A percentile compares a stretch with the other conserved stretches of the same genome.
These are phyloP conservation scores for Dryas iulia DNA, from an alignment of 1,140 invertebrate genomes.

Conservation along the genomic window DNA sequence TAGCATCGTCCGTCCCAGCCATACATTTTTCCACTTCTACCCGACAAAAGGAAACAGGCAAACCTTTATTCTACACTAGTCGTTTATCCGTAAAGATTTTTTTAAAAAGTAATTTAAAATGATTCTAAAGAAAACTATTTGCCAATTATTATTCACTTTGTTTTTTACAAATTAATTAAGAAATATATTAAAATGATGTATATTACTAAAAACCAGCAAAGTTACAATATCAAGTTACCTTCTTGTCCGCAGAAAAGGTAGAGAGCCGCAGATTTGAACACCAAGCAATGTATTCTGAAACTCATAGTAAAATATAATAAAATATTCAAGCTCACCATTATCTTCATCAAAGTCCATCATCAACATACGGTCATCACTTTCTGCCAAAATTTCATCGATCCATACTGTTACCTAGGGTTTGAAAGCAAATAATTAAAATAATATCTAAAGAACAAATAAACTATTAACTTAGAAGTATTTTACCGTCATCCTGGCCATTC, in stretches of 20 bases:
- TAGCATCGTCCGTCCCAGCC: slow-evolving; percentile 15
- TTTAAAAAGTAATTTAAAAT: not conserved
- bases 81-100: not conserved
- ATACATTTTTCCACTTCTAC: slow-evolving; percentile 57
- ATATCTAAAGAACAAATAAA: too few relatives aligned
- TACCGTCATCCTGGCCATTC: too few relatives aligned
- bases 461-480: too few relatives aligned
- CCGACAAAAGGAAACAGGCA: slow-evolving; percentile 9
- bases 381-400: slow-evolving; percentile 68
- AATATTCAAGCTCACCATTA: slow-evolving; percentile 50
- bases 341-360: slow-evolving; percentile 76
- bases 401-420: slow-evolving; percentile 60
- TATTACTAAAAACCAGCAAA: not conserved
- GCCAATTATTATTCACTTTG: not conserved
- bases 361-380: slow-evolving; percentile 69
- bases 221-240: not conserved
- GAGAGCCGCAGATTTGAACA: not conserved
- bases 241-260: not conserved
- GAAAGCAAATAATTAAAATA: not conserved
- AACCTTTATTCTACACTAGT: not conserved
- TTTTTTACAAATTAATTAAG: not conserved
- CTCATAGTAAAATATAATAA: not conserved
- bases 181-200: not conserved
- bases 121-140: not conserved
- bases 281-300: not conserved